Conservation (phyloP, 2,888 invertebrate genomes). For the Hecatera dysodea region DNA sequence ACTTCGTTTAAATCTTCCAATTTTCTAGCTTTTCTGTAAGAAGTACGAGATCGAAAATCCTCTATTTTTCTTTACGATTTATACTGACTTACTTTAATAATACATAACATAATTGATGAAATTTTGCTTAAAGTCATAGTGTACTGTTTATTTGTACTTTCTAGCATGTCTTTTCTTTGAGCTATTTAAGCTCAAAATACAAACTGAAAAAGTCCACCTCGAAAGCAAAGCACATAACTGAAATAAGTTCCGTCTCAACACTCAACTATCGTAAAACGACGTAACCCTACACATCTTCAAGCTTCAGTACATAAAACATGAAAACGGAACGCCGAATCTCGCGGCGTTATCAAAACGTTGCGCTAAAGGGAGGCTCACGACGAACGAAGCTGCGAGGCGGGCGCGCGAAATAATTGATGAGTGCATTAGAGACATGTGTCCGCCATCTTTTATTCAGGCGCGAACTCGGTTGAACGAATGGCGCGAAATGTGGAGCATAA, state of each 20-base stretch:
- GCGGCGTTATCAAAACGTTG: slow-evolving; percentile 70
- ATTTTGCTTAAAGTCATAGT: not conserved
- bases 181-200: not conserved
- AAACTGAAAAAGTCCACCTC: not conserved
- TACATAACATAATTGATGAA: too few species aligned
- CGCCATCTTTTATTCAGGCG: slow-evolving; percentile 85
- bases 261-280: slow-evolving; percentile 12
- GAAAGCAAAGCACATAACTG: not conserved
- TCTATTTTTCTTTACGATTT: too few species aligned
- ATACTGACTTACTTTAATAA: too few species aligned
- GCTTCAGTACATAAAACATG: slow-evolving; percentile 65
- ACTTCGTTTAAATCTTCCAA: too few species aligned
- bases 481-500: slow-evolving; percentile 70
- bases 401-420: slow-evolving; percentile 86
- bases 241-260: not conserved
- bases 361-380: slow-evolving; percentile 64
- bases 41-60: too few species aligned
- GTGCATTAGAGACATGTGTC: slow-evolving; percentile 89
- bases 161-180: not conserved
- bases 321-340: slow-evolving; percentile 67
- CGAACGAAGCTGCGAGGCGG: slow-evolving; percentile 65
- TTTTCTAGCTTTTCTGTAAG: too few species aligned
- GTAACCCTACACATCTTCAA: slow-evolving; percentile 28
- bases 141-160: not conserved
- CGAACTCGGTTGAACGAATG: slow-evolving; percentile 66